A percentile compares a stretch with the other conserved stretches of the same genome.
Conservation (phyloP, 2,113 vertebrate genomes). For the Gavia stellata region DNA sequence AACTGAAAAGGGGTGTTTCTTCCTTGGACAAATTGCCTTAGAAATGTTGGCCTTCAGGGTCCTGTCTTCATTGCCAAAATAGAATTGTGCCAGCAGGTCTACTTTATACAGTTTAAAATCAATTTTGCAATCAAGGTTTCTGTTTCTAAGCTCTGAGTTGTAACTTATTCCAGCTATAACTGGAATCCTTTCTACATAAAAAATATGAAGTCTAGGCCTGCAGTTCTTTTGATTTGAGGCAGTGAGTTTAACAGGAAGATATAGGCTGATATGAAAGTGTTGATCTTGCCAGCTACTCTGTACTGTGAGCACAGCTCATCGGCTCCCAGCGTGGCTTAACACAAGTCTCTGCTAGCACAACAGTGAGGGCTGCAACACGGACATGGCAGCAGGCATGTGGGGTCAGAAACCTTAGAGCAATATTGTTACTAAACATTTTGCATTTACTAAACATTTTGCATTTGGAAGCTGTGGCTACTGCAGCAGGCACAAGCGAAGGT, state of each 20-base stretch:
- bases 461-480: neutral
- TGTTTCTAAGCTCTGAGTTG: conserved; percentile 1
- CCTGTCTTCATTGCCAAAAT: neutral
- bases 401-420: neutral
- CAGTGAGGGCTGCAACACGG: rapidly evolving
- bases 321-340: neutral
- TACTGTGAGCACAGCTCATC: neutral
- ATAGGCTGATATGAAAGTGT: neutral
- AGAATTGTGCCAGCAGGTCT: neutral
- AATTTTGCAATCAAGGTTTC: neutral
- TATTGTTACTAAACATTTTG: neutral
- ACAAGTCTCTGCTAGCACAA: neutral
- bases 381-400: neutral
- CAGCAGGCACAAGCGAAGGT: neutral
- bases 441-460: neutral
- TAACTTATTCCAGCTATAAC: neutral
- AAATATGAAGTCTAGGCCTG: neutral
- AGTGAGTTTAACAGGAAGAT: neutral
- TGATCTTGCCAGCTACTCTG: neutral
- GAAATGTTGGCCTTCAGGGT: neutral
- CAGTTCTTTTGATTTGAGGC: neutral
- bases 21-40: neutral
- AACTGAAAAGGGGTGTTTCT: neutral
- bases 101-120: neutral
- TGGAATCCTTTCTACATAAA: neutral